phyloP scores from a whole-genome alignment of 2,888 invertebrate genomes.

The Tineola bisselliella region DNA sequence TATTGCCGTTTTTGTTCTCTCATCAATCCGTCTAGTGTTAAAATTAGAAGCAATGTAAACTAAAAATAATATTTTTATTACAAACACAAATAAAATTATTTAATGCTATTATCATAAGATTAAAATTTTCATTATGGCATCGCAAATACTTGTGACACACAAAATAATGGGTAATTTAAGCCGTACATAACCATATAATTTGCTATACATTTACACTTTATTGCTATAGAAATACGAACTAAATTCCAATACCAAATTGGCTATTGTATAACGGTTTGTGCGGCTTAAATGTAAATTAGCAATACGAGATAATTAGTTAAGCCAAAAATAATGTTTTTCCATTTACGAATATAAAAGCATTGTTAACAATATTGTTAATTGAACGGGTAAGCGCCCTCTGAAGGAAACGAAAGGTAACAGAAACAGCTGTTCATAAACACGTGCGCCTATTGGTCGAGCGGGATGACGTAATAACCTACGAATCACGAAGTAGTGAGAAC shows the following conservation, averaged over 20 bases:
- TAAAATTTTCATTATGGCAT: not conserved
- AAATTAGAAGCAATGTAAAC: no score
- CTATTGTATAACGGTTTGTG: not conserved
- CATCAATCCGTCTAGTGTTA: no score
- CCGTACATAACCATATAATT: no score
- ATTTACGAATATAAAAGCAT: not conserved
- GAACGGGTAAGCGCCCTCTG: no score
- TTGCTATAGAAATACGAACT: no score
- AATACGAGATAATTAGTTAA: not conserved
- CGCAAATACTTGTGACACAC: not conserved
- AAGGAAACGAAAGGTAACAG: no score
- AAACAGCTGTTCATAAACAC: no score
- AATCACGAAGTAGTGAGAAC: no score
- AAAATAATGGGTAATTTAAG: not conserved
- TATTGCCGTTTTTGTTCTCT: no score
- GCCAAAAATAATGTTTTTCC: slow-evolving; percentile 7
- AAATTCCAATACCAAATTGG: not conserved
- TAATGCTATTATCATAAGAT: not conserved
- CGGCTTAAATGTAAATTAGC: not conserved
- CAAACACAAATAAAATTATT: not conserved
- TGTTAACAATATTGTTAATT: not conserved
- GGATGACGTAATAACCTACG: no score
- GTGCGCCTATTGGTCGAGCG: no score
- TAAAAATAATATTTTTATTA: no score
- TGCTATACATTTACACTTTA: not conserved